phyloP scores from a whole-genome alignment of 2,888 invertebrate genomes.

The Mythimna albipuncta region DNA sequence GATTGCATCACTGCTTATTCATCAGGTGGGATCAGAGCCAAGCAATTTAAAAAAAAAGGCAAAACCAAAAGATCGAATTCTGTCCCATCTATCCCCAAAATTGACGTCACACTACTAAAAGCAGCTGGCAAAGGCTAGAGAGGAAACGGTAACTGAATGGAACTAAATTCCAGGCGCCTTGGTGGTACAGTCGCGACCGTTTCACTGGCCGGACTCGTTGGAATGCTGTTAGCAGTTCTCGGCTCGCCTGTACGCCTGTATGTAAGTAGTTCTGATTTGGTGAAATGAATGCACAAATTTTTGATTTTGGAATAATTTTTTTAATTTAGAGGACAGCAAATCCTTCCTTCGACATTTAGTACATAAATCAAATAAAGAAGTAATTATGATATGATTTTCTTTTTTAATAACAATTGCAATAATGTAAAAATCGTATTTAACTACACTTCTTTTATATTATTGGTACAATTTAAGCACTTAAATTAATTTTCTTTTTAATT shows the following conservation, averaged over 20 bases:
- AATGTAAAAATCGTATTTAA: no score
- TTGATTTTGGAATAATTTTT: not conserved
- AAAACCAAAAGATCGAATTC: not conserved
- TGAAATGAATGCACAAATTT: constrained; percentile 29
- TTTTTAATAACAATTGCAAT: not conserved
- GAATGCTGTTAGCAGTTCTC: constrained; percentile 77
- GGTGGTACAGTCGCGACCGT: constrained; percentile 73
- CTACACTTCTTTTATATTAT: no score
- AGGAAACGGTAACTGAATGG: constrained; percentile 89
- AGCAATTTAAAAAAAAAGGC: no score
- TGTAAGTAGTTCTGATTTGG: constrained; percentile 24
- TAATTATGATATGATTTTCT: not conserved
- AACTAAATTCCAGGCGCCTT: constrained; percentile 87
- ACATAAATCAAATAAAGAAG: not conserved
- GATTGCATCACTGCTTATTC: no score
- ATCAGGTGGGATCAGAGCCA: no score
- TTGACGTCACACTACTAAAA: constrained; percentile 71
- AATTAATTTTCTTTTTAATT: no score
- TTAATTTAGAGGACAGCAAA: not conserved
- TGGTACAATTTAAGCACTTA: no score
- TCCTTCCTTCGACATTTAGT: no score
- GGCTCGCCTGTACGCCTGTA: constrained; percentile 58
- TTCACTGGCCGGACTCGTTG: constrained; percentile 77
- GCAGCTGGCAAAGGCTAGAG: constrained; percentile 88
- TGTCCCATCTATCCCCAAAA: constrained; percentile 24